Conservation (phyloP, 1,140 invertebrate species). For the Sitophilus oryzae region DNA sequence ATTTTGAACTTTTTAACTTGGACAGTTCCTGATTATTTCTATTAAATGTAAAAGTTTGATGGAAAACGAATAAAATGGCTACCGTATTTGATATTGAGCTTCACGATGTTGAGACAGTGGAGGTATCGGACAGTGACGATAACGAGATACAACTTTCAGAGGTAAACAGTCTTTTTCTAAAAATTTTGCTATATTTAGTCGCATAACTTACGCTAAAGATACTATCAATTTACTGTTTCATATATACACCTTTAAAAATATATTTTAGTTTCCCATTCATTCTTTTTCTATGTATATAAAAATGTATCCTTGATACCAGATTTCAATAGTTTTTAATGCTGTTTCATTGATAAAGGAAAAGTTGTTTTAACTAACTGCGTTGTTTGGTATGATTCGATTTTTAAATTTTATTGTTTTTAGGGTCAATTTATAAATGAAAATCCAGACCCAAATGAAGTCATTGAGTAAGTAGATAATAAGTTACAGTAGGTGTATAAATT, state of each 20-base stretch:
- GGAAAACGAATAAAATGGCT: constrained; percentile 52
- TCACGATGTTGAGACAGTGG: constrained; percentile 56
- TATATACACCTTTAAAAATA: background rate
- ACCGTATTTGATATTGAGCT: constrained; percentile 87
- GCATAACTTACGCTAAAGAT: too few relatives aligned
- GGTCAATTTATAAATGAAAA: constrained; percentile 52
- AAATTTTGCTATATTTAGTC: background rate
- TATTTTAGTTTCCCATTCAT: background rate
- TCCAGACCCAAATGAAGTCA: constrained; percentile 66
- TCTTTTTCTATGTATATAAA: constrained; percentile 7
- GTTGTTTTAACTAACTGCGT: constrained; percentile 2
- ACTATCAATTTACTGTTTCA: too few relatives aligned
- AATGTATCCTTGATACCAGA: constrained; percentile 12
- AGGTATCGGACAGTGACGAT: constrained; percentile 45
- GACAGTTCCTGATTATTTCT: constrained; percentile 1
- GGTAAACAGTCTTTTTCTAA: constrained; percentile 48
- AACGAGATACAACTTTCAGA: constrained; percentile 79
- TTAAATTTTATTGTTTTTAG: constrained; percentile 14
- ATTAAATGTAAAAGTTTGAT: constrained; percentile 16
- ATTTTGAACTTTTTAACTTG: constrained; percentile 3
- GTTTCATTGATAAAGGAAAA: constrained; percentile 11
- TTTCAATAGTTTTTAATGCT: constrained; percentile 16
- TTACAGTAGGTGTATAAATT: too few relatives aligned
- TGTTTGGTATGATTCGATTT: constrained; percentile 8
- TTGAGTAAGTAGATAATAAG: constrained; percentile 74